These are phyloP conservation scores for Pristiophorus japonicus DNA, from an alignment of 2,113 vertebrate species.

Conservation along the genomic window DNA sequence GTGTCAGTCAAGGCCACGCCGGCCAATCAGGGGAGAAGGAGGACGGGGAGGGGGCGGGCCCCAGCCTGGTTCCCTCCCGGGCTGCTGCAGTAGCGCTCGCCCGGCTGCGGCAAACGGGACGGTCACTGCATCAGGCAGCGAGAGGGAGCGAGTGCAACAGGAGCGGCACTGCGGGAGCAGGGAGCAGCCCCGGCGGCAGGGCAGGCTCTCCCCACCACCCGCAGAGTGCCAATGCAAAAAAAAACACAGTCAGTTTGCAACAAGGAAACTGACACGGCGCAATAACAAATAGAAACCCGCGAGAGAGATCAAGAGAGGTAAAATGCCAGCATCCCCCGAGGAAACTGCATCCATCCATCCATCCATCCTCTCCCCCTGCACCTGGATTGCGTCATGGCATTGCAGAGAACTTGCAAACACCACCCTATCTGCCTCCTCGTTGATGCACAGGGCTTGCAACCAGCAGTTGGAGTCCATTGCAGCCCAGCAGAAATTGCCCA, in stretches of 20 bases:
- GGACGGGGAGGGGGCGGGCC: neutral
- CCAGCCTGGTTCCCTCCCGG: neutral
- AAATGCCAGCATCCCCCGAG: neutral
- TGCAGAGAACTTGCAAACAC: neutral
- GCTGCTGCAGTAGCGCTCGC: neutral
- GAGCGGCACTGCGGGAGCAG: neutral
- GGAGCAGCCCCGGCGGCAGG: too few relatives aligned
- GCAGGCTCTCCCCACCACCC: too few relatives aligned
- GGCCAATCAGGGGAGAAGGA: neutral
- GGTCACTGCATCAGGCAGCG: neutral
- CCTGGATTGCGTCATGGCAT: neutral
- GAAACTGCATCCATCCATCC: too few relatives aligned
- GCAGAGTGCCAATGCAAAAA: too few relatives aligned
- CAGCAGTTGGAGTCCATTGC: neutral
- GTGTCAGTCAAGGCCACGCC: neutral
- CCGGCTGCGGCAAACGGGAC: conserved; percentile 24
- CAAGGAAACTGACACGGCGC: neutral
- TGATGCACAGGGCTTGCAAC: neutral
- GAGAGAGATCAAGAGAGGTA: neutral
- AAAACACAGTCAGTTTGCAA: neutral
- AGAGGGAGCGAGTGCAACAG: neutral
- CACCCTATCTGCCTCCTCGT: neutral
- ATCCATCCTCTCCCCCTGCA: neutral
- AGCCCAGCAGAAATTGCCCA: neutral
- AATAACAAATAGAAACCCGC: too few relatives aligned